Base-by-base conservation (phyloP, 2,888 invertebrate species). In the Xestia c-nigrum region DNA sequence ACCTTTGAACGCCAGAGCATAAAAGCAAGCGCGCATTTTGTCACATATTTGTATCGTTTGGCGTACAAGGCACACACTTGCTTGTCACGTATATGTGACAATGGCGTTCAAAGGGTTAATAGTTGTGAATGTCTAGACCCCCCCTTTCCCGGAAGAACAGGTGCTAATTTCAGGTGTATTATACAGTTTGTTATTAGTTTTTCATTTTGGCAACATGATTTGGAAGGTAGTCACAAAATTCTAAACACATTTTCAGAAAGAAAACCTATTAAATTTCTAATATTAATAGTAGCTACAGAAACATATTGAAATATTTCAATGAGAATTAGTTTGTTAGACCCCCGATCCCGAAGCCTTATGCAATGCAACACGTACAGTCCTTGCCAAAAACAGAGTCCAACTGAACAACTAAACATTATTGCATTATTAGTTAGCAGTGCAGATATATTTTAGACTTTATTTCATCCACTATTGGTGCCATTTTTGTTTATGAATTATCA, bases 181-280 rank as follows among this genome's bases (percentile, higher is more conserved):
- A 80, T 82, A 86, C 86, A 85, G n/a, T 12, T 63, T 78, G 74
- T 84, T 84, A 80, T 75, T 83, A 43, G 40, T 75, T 72, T 68
- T 24, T 55, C 5, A 61, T 76, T 50, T 73, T 65, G 63, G 40
- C 52, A 77, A 52, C 61, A 66, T 40, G 16, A 40, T 78, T 55
- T 61, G 57, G 52, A 76, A 74, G 24, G 77, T 83, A 86, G 74
- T 81, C 72, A 87, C 84, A 75, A 80, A 65, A 55, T 74, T 65
- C 57, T 72, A 59, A 64, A 75, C 69, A 75, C 66, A 75, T 61
- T 61, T 40, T 63, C 21, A 43, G 14, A 64, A 64, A 4, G 3
- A 43, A 24, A 61, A 19, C 61, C 61, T 61, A 61, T 31, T 31
- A 31, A 31, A 31, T 61, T 19, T 61, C 61, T 61, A 61, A 61